Conservation (phyloP, 2,113 vertebrate species). For the Theristicus caerulescens region DNA sequence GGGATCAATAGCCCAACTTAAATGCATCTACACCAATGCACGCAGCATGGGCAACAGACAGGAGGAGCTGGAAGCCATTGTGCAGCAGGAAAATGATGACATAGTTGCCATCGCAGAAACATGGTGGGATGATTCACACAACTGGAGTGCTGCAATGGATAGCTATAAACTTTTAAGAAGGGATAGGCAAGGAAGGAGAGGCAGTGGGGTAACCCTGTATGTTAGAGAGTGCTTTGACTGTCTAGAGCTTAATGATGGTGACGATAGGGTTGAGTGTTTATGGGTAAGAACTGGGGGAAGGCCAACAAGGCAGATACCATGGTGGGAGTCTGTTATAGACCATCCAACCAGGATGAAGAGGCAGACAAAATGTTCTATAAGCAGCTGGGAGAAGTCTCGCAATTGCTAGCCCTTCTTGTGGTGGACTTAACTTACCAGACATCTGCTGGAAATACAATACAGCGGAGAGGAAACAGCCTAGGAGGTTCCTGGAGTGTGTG, state of each 20-base stretch:
- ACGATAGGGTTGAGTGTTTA: background rate
- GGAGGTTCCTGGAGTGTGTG: background rate
- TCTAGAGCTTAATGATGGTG: background rate
- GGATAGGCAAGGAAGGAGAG: background rate
- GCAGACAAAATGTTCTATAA: background rate
- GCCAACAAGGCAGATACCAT: background rate
- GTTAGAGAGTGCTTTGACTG: background rate
- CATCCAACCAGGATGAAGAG: background rate
- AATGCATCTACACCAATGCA: background rate
- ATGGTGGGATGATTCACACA: background rate
- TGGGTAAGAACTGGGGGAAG: background rate
- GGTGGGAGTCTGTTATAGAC: background rate
- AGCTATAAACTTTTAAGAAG: background rate
- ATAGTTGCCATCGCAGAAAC: background rate
- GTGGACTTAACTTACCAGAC: background rate
- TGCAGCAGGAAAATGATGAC: background rate
- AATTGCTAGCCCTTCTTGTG: background rate
- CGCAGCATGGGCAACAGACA: background rate
- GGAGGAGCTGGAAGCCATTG: background rate
- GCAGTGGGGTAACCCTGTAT: accelerated
- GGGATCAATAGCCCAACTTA: background rate
- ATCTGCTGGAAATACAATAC: background rate
- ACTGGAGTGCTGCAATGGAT: background rate
- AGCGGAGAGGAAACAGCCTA: background rate
- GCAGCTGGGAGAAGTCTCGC: background rate